phyloP scores from a whole-genome alignment of 2,888 invertebrate genomes.

The Xestobium rufovillosum region DNA sequence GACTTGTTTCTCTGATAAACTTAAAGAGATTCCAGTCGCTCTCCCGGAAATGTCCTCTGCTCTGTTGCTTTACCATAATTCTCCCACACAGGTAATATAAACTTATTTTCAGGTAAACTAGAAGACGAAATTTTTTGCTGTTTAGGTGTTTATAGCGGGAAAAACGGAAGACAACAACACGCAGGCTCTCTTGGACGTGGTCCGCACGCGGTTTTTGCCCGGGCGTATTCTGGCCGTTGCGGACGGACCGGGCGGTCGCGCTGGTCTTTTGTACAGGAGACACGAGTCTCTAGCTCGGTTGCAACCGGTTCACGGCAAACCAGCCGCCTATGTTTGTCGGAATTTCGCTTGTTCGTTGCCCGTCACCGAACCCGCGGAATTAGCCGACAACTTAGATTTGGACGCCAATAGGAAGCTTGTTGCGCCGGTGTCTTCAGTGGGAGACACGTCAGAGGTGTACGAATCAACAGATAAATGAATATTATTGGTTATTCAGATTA shows the following conservation, averaged over 20 bases:
- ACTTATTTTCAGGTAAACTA: no score
- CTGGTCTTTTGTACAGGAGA: constrained; percentile 36
- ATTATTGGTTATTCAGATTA: no score
- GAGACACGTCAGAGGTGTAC: no score
- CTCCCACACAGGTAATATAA: constrained; percentile 61
- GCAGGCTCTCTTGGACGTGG: constrained; percentile 56
- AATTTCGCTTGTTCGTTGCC: constrained; percentile 69
- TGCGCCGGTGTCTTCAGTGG: no score
- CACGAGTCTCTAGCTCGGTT: constrained; percentile 43
- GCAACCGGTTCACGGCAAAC: constrained; percentile 50
- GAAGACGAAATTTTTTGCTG: no score
- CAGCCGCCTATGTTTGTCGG: constrained; percentile 73
- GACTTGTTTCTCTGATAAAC: constrained; percentile 52
- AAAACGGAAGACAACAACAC: constrained; percentile 57
- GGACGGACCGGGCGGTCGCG: constrained; percentile 48
- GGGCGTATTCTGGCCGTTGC: constrained; percentile 61
- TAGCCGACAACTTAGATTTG: constrained; percentile 49
- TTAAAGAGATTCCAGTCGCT: constrained; percentile 58
- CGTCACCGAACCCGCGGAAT: constrained; percentile 57
- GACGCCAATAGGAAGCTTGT: not conserved
- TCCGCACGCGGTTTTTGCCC: constrained; percentile 58
- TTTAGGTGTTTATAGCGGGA: constrained; percentile 61
- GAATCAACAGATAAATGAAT: no score
- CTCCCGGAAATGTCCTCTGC: constrained; percentile 72
- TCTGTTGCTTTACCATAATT: constrained; percentile 59